Evolutionary conservation across 2,113 vertebrate genomes (phyloP).

Genomic region (Zapornia atra): DNA sequence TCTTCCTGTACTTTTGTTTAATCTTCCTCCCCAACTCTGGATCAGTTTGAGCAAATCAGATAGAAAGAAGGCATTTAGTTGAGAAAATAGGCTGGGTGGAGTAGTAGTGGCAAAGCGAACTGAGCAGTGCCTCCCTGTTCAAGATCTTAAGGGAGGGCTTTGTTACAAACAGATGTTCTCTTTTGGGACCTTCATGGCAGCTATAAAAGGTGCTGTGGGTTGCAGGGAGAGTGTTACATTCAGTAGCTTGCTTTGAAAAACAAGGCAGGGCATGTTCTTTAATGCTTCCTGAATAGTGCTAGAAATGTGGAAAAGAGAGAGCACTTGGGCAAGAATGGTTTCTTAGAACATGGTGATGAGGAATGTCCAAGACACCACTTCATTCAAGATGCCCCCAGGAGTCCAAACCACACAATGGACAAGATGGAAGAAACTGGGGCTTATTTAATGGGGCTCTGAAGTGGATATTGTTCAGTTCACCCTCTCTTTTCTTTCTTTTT

Average conservation of each 20-base stretch:
- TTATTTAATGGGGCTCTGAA: constrained; percentile 44
- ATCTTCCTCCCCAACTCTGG: background rate
- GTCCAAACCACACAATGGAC: constrained; percentile 47
- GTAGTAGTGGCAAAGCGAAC: background rate
- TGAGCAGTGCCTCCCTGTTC: background rate
- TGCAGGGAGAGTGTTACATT: background rate
- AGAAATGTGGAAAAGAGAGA: background rate
- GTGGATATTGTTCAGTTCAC: constrained; percentile 20
- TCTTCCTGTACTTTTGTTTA: background rate
- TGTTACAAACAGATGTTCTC: background rate
- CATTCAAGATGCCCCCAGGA: constrained; percentile 3
- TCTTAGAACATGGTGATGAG: constrained; percentile 33
- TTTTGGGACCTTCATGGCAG: background rate
- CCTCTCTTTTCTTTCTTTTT: background rate
- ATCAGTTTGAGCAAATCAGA: background rate
- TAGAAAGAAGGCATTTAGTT: background rate
- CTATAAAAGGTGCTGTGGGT: background rate
- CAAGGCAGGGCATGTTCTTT: background rate
- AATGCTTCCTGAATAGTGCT: background rate
- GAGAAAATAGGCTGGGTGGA: background rate
- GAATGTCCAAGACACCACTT: constrained; percentile 47
- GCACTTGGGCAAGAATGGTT: background rate
- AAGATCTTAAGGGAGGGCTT: background rate
- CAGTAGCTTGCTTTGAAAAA: background rate
- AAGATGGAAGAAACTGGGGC: background rate